A percentile compares a stretch with the other conserved stretches of the same genome.
Conservation (phyloP, 2,113 vertebrate species). For the Aptenodytes forsteri region DNA sequence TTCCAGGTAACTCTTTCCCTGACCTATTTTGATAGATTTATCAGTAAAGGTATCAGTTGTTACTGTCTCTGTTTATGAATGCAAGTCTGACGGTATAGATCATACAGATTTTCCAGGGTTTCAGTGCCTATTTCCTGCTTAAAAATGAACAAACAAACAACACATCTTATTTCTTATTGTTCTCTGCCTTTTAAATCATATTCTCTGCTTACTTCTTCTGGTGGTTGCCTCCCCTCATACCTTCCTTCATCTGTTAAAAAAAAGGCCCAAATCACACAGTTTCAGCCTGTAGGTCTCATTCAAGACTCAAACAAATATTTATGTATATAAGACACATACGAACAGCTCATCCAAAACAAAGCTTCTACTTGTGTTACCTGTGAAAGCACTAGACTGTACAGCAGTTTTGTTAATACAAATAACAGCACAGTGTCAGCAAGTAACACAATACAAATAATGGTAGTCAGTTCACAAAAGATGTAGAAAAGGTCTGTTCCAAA, state of each 20-base stretch:
- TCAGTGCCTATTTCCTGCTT: not conserved
- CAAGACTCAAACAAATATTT: not conserved
- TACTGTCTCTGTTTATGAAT: not conserved
- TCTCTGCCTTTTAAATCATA: not conserved
- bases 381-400: not conserved
- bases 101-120: not conserved
- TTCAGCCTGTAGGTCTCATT: not conserved
- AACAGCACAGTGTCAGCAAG: not conserved
- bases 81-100: not conserved
- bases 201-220: not conserved
- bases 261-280: not conserved
- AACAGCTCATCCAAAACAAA: not conserved
- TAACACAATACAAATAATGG: not conserved
- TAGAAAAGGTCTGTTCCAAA: not conserved
- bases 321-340: accelerated
- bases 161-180: not conserved
- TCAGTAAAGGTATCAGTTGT: not conserved
- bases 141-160: not conserved
- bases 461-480: not conserved
- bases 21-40: not conserved
- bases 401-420: not conserved
- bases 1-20: not conserved
- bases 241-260: not conserved
- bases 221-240: accelerated
- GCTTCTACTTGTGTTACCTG: not conserved